Conservation (phyloP, 2,113 vertebrate genomes). For the Plecotus auritus region DNA sequence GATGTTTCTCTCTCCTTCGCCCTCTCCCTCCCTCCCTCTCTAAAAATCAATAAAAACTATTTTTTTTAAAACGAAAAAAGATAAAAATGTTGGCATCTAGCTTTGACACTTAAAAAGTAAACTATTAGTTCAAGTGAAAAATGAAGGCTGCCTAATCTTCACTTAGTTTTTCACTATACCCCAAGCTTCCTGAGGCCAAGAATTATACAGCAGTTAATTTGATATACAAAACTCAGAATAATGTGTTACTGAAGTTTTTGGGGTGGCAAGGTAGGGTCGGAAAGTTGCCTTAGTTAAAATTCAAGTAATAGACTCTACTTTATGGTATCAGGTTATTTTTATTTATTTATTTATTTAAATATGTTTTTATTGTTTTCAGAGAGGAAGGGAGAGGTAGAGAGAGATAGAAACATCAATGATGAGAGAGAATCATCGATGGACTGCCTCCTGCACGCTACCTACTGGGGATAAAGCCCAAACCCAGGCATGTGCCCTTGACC, state of each 20-base stretch:
- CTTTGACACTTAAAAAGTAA: background rate
- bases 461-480: too few relatives aligned
- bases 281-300: slow-evolving; percentile 9
- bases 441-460: too few relatives aligned
- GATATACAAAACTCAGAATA: slow-evolving; percentile 12
- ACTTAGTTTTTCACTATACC: slow-evolving; percentile 10
- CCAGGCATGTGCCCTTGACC: too few relatives aligned
- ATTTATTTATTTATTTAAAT: background rate
- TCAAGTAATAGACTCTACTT: background rate
- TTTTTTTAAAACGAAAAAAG: background rate
- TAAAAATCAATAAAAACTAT: too few relatives aligned
- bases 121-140: slow-evolving; percentile 34
- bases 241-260: background rate
- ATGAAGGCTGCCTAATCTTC: background rate
- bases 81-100: background rate
- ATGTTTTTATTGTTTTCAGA: too few relatives aligned
- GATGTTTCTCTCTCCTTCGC: too few relatives aligned
- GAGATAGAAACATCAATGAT: too few relatives aligned
- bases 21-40: too few relatives aligned
- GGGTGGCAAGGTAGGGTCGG: background rate
- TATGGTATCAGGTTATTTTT: slow-evolving; percentile 25
- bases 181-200: background rate
- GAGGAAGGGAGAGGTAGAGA: too few relatives aligned
- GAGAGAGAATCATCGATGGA: too few relatives aligned
- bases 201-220: slow-evolving; percentile 20